Conservation (phyloP, 2,113 vertebrate species). For the Antechinus flavipes region DNA sequence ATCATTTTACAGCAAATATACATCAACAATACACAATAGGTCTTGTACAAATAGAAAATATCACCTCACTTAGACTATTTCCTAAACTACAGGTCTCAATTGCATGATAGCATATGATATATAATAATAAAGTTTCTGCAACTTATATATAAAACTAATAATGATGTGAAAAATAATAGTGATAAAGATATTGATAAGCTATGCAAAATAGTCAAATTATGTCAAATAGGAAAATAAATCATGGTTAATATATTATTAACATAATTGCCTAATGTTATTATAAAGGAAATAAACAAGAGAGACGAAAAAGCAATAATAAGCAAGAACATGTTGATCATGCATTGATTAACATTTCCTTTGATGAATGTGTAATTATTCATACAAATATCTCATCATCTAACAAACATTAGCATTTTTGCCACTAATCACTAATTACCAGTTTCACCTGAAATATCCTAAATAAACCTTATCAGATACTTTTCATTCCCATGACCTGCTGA, state of each 20-base stretch:
- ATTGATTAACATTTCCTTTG: not conserved
- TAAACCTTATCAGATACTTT: not conserved
- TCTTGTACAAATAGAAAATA: not conserved
- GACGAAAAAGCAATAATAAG: not conserved
- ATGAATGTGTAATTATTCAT: not conserved
- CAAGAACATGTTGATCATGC: not conserved
- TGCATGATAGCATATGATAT: not conserved
- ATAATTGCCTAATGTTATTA: not conserved
- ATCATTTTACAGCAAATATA: not conserved
- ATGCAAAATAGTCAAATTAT: not conserved
- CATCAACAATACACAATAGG: not conserved
- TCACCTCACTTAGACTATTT: not conserved
- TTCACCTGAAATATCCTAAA: not conserved
- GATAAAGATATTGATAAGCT: not conserved
- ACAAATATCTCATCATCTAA: not conserved
- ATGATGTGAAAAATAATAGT: not conserved
- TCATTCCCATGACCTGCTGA: not conserved
- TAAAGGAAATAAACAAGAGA: not conserved
- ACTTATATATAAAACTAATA: not conserved
- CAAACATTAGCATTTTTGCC: not conserved
- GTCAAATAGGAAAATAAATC: not conserved
- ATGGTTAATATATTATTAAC: not conserved
- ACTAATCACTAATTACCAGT: not conserved
- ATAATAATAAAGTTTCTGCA: not conserved
- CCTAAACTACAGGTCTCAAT: not conserved